These are phyloP conservation scores for Luffia ferchaultella DNA, from an alignment of 2,888 invertebrate species.

Conservation along the genomic window DNA sequence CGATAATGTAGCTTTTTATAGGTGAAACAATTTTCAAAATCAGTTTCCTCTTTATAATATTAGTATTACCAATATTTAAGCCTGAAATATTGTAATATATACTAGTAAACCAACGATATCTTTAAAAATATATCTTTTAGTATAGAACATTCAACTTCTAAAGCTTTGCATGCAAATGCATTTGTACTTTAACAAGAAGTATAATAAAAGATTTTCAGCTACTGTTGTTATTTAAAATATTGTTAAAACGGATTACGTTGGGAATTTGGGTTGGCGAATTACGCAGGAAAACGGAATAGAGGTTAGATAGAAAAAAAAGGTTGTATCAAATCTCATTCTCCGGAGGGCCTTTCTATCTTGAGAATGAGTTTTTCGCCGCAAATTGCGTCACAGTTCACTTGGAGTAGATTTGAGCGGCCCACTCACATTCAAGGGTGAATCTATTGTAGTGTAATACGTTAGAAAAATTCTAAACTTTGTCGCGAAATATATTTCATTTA, in stretches of 20 bases:
- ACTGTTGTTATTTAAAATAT: background rate
- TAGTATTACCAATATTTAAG: no score
- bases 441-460: no score
- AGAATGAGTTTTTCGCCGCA: background rate
- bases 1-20: no score
- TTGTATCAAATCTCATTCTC: background rate
- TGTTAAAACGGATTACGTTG: background rate
- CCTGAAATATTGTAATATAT: no score
- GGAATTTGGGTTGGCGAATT: background rate
- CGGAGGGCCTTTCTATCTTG: background rate
- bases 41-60: no score
- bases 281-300: background rate
- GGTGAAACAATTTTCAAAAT: no score
- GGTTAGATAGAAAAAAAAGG: background rate
- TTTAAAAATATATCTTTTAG: no score
- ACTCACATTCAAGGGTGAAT: no score
- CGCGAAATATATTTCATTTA: no score
- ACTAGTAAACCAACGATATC: no score
- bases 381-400: background rate
- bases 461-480: no score
- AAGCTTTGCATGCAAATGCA: background rate
- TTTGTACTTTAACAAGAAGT: background rate
- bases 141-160: background rate
- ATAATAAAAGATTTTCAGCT: background rate
- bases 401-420: no score